Conservation (phyloP, 2,888 invertebrate genomes). For the Polydrusus pterygomalis region DNA sequence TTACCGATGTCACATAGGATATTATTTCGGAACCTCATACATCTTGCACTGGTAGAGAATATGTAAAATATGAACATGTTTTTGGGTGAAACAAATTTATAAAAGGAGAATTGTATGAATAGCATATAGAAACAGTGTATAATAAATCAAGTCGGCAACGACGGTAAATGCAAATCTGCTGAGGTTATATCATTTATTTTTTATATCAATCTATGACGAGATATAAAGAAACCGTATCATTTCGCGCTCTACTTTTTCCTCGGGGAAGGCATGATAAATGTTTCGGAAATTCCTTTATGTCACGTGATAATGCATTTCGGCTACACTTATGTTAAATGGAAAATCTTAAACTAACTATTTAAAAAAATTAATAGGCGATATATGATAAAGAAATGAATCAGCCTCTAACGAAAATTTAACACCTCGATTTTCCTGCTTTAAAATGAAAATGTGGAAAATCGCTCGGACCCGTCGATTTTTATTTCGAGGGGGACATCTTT, state of each 20-base stretch:
- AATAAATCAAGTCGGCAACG: conserved; percentile 66
- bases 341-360: conserved; percentile 23
- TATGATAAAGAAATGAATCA: too few relatives aligned
- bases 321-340: conserved; percentile 28
- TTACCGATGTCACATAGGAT: conserved; percentile 37
- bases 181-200: conserved; percentile 67
- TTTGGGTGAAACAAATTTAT: conserved; percentile 53
- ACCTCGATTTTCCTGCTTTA: too few relatives aligned
- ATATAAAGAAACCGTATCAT: conserved; percentile 65
- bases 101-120: conserved; percentile 52
- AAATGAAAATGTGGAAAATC: too few relatives aligned
- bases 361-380: too few relatives aligned
- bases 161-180: conserved; percentile 65
- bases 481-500: too few relatives aligned
- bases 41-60: conserved; percentile 46
- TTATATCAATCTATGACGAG: conserved; percentile 68
- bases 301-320: conserved; percentile 41
- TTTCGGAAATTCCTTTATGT: conserved; percentile 39
- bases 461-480: too few relatives aligned
- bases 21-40: conserved; percentile 52
- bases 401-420: too few relatives aligned
- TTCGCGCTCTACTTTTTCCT: conserved; percentile 59
- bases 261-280: conserved; percentile 45
- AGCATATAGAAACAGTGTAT: conserved; percentile 61
- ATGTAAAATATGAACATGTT: conserved; percentile 52